Base-by-base conservation (phyloP, 2,113 vertebrate species). In the Vireo altiloquus region DNA sequence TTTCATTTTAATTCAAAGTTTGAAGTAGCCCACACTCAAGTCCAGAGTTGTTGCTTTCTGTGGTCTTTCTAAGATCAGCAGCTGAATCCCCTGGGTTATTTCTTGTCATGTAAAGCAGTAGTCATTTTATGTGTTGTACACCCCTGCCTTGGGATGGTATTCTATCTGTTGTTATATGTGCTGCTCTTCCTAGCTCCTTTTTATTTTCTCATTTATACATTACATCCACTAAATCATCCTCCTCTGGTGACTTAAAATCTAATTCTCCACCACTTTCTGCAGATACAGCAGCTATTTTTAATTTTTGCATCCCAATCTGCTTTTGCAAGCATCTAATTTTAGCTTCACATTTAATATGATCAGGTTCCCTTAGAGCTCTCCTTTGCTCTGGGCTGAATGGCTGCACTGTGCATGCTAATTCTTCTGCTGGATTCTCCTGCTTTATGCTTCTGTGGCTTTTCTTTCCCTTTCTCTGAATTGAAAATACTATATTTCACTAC, bases 251-350 rank as follows among this genome's bases (percentile, higher is more conserved):
- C 10, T 94, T 95, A 49, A 85, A 77, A 90, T 85, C 50, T 69
- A 94, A 80, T 90, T 95, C 82, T 72, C 42, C 23, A n/a, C 25
- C 35, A 65, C 53, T 80, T 96, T 94, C 82, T 96, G 66, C 92
- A 94, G 63, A 85, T 95, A 82, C 37, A 90, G 88, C 66, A 92
- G 71, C 88, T 96, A 92, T 90, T 94, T 95, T 93, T 92, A 94
- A 86, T 90, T 90, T 94, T 91, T 96, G 75, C 59, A 63, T 96
- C 63, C 46, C 13, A 2, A 80, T 90, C 71, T 82, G 75, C 63
- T 93, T 77, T 90, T 86, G 63, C 54, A 56, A 93, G 74, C 40
- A 57, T 65, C 95, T 95, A 95, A 95, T 92, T 96, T 93, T 94
- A 94, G 75, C 66, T 82, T 82, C 25, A 12, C 11, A 3, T 72